phyloP scores from a whole-genome alignment of 2,113 vertebrate genomes.

The Damaliscus lunatus region DNA sequence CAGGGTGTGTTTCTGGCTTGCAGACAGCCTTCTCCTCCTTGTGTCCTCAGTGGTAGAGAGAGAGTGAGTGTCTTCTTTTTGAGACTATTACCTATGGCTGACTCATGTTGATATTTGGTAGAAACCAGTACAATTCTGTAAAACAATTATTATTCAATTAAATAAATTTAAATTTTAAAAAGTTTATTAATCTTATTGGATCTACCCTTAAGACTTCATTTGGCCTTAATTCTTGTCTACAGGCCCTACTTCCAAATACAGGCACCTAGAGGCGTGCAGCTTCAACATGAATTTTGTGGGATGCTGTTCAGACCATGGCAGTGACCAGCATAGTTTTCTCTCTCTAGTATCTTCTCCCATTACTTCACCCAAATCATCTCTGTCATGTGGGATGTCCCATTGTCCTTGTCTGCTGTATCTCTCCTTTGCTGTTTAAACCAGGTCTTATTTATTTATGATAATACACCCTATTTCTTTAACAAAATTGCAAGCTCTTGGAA shows the following conservation, averaged over 20 bases:
- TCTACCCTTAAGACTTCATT: not conserved
- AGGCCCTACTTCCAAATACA: not conserved
- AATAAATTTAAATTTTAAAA: not conserved
- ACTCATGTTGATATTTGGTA: not conserved
- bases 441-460: not conserved
- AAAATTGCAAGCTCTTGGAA: not conserved
- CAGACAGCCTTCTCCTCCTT: not conserved
- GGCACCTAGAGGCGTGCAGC: fast-evolving
- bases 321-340: not conserved
- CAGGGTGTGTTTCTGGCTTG: not conserved
- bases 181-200: not conserved
- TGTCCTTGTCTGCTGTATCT: not conserved
- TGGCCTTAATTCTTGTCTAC: not conserved
- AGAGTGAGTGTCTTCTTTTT: not conserved
- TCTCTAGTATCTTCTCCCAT: not conserved
- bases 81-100: not conserved
- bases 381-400: fast-evolving
- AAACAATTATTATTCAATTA: not conserved
- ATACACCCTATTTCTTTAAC: not conserved
- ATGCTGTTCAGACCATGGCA: no score
- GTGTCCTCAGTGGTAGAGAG: not conserved
- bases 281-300: not conserved
- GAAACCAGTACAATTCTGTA: not conserved
- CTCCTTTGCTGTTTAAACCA: not conserved
- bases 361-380: not conserved